Evolutionary conservation across 2,888 invertebrate species (phyloP), one percentile per base, ranked within the genome.

Genomic region (Drosophila leonis): DNA sequence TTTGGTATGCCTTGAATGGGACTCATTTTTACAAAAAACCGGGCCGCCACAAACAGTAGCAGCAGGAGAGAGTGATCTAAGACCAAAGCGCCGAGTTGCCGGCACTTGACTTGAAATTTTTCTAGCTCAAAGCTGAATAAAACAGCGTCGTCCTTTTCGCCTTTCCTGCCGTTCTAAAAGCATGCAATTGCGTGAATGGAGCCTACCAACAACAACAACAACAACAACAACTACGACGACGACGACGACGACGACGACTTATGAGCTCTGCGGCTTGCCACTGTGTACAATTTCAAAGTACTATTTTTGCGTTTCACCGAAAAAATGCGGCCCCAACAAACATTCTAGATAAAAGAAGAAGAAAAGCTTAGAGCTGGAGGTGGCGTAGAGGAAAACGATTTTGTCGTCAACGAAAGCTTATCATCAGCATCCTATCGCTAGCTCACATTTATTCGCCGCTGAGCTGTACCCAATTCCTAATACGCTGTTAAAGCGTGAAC

Each of bases 361-460:
- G 60, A 57, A 70, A 60, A 65, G 82, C 72, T 87, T 87, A 87
- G 51, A 35, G 48, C 27, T 10, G 15, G 5, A 5, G 29, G 18
- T 5, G 48, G 27, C 0, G 39, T 65, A 76, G 84, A 75, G 78
- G 56, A 59, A 86, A 80, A 80, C 87, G 87, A 81, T 81, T 81
- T 67, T 49, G 78, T 55, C 48, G 69, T 31, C 54, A 60, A 62
- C 55, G 75, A 65, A 80, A 70, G 82, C 82, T 87, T 89, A 84
- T 84, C 84, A 89, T 52, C 74, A 75, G 68, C 73, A 68, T 88
- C 78, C 88, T 71, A 87, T 84, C 90, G 75, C 72, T 65, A 31
- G 65, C 39, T 49, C 42, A 13, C 41, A 35, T 55, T 41, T 27
- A 24, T 27, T 46, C 35, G n/a, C 27, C n/a, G 10, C 20, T 18